These are phyloP conservation scores for Phocoena phocoena DNA, from an alignment of 2,113 vertebrate species.

Conservation along the genomic window DNA sequence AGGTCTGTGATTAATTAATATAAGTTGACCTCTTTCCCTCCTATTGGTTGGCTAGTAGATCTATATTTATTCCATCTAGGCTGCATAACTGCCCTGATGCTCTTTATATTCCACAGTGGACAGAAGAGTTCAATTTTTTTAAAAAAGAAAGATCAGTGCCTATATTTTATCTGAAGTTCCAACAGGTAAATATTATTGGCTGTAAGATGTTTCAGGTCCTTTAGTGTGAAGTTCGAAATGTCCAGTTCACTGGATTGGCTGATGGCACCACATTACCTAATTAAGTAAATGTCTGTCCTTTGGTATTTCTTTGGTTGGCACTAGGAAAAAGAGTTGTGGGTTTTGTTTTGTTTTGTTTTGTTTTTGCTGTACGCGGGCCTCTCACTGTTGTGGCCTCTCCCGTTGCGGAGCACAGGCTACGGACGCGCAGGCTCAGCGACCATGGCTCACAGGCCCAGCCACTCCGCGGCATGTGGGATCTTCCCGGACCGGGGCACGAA, in stretches of 20 bases:
- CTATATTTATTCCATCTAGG: neutral
- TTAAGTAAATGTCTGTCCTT: conserved; percentile 23
- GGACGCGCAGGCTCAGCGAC: too few relatives aligned
- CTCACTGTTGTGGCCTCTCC: too few relatives aligned
- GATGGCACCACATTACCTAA: neutral
- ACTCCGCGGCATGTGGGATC: too few relatives aligned
- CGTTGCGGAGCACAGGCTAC: too few relatives aligned
- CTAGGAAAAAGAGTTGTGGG: conserved; percentile 1
- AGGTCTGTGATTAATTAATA: neutral
- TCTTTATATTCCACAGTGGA: neutral
- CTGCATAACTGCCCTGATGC: neutral
- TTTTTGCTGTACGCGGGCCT: too few relatives aligned
- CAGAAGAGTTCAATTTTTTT: neutral
- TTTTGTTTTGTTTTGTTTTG: neutral
- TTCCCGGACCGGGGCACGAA: too few relatives aligned
- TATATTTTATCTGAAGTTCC: neutral
- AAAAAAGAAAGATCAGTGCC: neutral
- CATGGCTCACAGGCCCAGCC: too few relatives aligned
- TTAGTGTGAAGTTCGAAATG: neutral
- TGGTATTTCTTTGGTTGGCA: conserved; percentile 9
- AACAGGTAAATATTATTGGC: neutral
- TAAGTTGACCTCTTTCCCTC: neutral
- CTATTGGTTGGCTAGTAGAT: neutral
- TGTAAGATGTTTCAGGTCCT: neutral
- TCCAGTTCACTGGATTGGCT: neutral